Base-by-base conservation (phyloP, 2,797 vertebrate genomes). In the Pagetopsis macropterus region DNA sequence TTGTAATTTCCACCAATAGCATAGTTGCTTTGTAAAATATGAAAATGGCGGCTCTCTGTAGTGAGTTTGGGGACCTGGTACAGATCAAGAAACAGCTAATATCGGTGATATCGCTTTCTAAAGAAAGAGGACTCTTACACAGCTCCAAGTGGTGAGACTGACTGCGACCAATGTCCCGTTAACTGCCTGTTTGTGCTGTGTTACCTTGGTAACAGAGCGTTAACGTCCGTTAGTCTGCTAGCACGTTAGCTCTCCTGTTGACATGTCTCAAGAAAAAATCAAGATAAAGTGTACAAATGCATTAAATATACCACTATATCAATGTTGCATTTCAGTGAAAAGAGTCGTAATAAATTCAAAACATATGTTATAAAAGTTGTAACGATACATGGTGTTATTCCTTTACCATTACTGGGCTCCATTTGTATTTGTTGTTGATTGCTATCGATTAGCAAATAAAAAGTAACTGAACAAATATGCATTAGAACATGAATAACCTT, bases 41-140 rank as follows among this genome's bases (percentile, higher is more conserved):
- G 90, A 94, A 92, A 94, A 95, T 94, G 90, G 93, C 92, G 76
- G 92, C 89, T 84, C 91, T 91, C 33, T 85, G 85, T 55, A 84
- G 58, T 45, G 87, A 91, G 55, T 98, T 98, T 89, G 95, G 96
- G 8, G 96, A 99, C 64, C 91, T 99, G 82, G 93, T 95, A 5
- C 94, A 96, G 81, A 96, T 99, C 4, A 99, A 99, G 90, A 98
- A 97, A 84, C 96, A 98, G 81, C 92, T 99, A 37, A 92, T 98
- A 83, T 94, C 95, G 7, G 95, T 98, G 12, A 96, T 96, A 59
- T 95, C 95, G 48, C 95, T 97, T 21, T 98, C 97, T 67, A 96
- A 96, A 48, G 98, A 99, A 85, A 94, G 98, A 50, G 98, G 98
- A 33, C 91, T 99, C 41, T 90, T 97, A 75, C 97, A 99, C 79